Evolutionary conservation across 23 tunicate species (phyloP).

Genomic region (Ascidia mentula): DNA sequence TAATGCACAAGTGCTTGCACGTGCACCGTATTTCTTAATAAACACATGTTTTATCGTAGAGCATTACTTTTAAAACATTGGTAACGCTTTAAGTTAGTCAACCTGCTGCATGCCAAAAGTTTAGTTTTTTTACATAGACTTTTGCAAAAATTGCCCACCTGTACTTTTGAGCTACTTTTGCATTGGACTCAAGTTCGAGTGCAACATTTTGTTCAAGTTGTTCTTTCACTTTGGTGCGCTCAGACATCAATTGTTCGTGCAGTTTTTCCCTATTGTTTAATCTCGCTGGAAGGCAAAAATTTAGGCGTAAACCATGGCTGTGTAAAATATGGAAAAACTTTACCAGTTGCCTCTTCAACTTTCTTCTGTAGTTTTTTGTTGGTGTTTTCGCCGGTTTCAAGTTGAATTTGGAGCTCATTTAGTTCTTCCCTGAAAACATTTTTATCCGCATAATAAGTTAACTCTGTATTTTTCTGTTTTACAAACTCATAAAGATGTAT

Average conservation of each 20-base stretch:
- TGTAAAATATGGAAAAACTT: neutral
- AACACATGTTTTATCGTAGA: no score
- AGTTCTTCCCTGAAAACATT: conserved; percentile 41
- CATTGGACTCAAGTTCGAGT: conserved; percentile 43
- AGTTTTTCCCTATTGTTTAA: conserved; percentile 43
- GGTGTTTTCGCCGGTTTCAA: conserved; percentile 43
- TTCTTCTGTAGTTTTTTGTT: conserved; percentile 44
- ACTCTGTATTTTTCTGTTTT: no score
- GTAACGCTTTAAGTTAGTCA: no score
- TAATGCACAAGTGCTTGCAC: no score
- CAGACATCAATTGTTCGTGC: conserved; percentile 63
- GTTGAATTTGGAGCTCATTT: conserved; percentile 49
- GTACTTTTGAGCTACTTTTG: conserved; percentile 55
- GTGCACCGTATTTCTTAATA: no score
- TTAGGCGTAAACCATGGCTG: no score
- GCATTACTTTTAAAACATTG: no score
- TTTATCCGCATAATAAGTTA: no score
- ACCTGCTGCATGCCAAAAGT: neutral
- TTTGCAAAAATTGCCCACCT: conserved; percentile 35
- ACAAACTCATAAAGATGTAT: no score
- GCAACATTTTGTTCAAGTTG: conserved; percentile 41
- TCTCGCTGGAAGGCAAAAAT: conserved; percentile 55
- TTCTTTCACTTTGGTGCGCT: conserved; percentile 40
- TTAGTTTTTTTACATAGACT: neutral
- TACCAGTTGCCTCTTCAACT: conserved; percentile 66